These are phyloP conservation scores for Nansenia antarctica DNA, from an alignment of 2,113 vertebrate genomes.

Conservation along the genomic window DNA sequence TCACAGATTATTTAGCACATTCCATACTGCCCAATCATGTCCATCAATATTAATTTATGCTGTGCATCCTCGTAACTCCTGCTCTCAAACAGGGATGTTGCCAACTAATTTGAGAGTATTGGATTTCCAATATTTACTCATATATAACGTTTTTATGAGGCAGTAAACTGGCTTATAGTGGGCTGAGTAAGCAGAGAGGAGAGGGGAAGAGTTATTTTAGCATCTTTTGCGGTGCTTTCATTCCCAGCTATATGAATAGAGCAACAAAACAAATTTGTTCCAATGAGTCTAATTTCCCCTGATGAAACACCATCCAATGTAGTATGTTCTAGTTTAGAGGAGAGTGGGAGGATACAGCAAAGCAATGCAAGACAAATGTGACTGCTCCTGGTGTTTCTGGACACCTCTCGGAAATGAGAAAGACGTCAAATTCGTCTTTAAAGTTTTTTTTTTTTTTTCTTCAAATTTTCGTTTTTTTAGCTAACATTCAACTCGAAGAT, in stretches of 20 bases:
- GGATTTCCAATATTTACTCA: slow-evolving; percentile 16
- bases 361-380: slow-evolving; percentile 3
- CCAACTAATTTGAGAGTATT: slow-evolving; percentile 11
- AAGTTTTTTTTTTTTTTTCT: too few species aligned
- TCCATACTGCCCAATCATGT: neutral
- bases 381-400: too few species aligned
- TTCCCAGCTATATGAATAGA: slow-evolving; percentile 21
- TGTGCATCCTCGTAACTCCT: neutral
- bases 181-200: neutral
- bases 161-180: neutral
- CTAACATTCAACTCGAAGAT: too few species aligned
- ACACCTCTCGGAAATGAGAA: too few species aligned
- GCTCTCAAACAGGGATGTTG: neutral
- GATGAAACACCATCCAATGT: slow-evolving; percentile 14
- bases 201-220: slow-evolving; percentile 15
- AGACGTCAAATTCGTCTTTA: too few species aligned
- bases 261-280: slow-evolving; percentile 23
- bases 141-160: slow-evolving; percentile 17
- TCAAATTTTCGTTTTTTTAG: too few species aligned
- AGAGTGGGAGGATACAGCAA: slow-evolving; percentile 9
- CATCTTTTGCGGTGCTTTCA: neutral
- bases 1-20: neutral
- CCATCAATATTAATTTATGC: neutral
- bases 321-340: slow-evolving; percentile 17
- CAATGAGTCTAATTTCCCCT: slow-evolving; percentile 7